Conservation (phyloP, 35 echinoderm and acorn worm species). For the Apostichopus californicus region DNA sequence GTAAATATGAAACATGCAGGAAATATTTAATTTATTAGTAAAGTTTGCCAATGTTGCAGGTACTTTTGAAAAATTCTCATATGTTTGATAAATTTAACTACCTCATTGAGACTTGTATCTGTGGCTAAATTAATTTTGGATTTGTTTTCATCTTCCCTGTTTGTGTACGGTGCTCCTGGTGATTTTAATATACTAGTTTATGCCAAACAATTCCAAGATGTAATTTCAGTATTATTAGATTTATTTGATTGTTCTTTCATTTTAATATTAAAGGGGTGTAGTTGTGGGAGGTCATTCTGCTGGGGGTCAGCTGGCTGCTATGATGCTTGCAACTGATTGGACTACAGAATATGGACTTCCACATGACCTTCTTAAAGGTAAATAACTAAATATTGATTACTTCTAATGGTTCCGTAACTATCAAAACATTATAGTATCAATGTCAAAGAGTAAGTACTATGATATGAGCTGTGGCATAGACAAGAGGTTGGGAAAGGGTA, state of each 20-base stretch:
- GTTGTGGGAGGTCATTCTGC: slow-evolving; percentile 73
- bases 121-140: too few species aligned
- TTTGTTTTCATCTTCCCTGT: not conserved
- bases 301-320: slow-evolving; percentile 69
- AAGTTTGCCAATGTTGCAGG: not conserved
- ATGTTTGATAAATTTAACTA: too few species aligned
- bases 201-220: too few species aligned
- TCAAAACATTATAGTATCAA: too few species aligned
- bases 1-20: too few species aligned
- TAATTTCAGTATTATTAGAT: not conserved
- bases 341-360: slow-evolving; percentile 19
- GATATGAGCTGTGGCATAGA: too few species aligned
- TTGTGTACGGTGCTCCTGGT: not conserved
- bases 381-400: not conserved
- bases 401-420: too few species aligned
- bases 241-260: not conserved
- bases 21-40: not conserved
- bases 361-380: slow-evolving; percentile 67
- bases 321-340: slow-evolving; percentile 73
- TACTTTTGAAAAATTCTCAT: not conserved
- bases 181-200: too few species aligned
- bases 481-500: too few species aligned
- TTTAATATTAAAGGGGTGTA: slow-evolving; percentile 44
- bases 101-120: too few species aligned
- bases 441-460: too few species aligned